Base-by-base conservation (phyloP, 2,888 invertebrate genomes). In the Spatulosminthurus flaviceps region DNA sequence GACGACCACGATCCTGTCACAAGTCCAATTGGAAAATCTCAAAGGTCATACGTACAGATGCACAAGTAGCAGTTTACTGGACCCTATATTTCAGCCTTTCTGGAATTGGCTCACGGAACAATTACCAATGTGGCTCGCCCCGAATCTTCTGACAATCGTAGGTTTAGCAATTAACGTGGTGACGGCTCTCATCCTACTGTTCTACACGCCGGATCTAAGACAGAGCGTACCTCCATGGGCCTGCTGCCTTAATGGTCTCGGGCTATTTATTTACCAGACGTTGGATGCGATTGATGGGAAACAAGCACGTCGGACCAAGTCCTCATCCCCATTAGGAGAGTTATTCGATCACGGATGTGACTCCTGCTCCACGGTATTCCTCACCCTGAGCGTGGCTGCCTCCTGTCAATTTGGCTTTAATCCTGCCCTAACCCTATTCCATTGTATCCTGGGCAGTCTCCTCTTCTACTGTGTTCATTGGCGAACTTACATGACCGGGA, bases 301-400 rank as follows among this genome's bases (percentile, higher is more conserved):
- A 89, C 99, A 99, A 89, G 99, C 99, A 0, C 91, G 99, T 83
- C 90, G 98, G 87, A 99, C 98, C 21, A 93, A 94, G 85, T 93
- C 94, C 80, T 94, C 94, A 85, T 93, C 94, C 70, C 98, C 98
- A 0, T 89, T 99, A 22, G 99, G 99, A 19, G 99, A 99, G 89
- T 91, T 99, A 29, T 99, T 99, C 88, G 99, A 99, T 89, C 99
- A 99, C 89, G 99, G 99, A 86, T 99, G 98, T 89, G 99, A 99
- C 89, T 96, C 98, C 64, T 93, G 98, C 88, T 97, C 98, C 34
- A 97, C 97, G 85, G 90, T 78, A 21, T 78, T 78, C 41, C 41
- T 76, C n/a, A 51, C 51, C 1, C 16, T 51, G 51, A 51, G 51
- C 28, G 60, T 73, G n/a, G 72, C 73, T 2, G 61, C 66, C 13